A percentile compares a stretch with the other conserved stretches of the same genome.
These are phyloP conservation scores for Spatulosminthurus flaviceps DNA, from an alignment of 2,888 invertebrate species.

Conservation along the genomic window DNA sequence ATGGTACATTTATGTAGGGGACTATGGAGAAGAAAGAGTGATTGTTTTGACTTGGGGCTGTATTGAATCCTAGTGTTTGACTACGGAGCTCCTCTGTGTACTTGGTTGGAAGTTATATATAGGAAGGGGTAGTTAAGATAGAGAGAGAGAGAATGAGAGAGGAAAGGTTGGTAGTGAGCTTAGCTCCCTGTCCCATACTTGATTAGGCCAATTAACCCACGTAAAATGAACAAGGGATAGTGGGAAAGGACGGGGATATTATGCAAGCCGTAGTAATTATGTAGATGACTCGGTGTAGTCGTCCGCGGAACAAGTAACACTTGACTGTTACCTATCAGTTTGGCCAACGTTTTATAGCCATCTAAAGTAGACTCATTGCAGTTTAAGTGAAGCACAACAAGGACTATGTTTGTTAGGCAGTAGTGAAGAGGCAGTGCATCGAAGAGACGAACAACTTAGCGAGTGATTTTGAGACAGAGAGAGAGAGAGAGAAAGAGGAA, in stretches of 20 bases:
- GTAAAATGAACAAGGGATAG: conserved; percentile 21
- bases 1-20: too few species aligned
- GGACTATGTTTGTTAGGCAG: background rate
- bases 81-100: too few species aligned
- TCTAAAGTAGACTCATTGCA: conserved; percentile 23
- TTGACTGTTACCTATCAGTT: conserved; percentile 24
- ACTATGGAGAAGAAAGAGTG: too few species aligned
- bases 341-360: conserved; percentile 8
- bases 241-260: conserved; percentile 32
- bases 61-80: too few species aligned
- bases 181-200: conserved; percentile 26
- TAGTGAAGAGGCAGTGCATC: too few species aligned
- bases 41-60: too few species aligned
- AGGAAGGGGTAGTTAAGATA: too few species aligned
- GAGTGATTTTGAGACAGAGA: conserved; percentile 14
- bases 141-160: too few species aligned
- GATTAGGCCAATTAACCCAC: conserved; percentile 43
- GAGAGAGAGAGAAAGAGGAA: conserved; percentile 26
- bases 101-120: too few species aligned
- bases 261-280: conserved; percentile 34
- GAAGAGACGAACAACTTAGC: conserved; percentile 10
- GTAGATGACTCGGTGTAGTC: conserved; percentile 22
- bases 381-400: conserved; percentile 16
- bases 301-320: conserved; percentile 8
- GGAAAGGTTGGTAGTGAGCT: background rate